Evolutionary conservation across 2,113 vertebrate genomes (phyloP).

Genomic region (Cyanoramphus novaezelandiae): DNA sequence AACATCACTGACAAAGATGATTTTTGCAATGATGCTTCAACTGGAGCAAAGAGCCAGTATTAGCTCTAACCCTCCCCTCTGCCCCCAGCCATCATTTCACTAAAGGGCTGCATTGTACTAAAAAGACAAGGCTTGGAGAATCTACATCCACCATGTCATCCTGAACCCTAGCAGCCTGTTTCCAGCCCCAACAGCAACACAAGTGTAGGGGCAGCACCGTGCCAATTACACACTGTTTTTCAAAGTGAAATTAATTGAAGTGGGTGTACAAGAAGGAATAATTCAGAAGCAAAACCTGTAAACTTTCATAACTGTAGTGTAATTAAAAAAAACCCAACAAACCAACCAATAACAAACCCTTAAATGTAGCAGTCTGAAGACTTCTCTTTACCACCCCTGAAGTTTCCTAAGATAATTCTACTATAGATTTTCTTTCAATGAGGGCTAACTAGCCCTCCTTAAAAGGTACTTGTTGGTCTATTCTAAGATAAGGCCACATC

Average conservation of each 20-base stretch:
- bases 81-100: background rate
- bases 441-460: background rate
- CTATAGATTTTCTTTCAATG: background rate
- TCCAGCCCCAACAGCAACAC: background rate
- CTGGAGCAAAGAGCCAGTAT: background rate
- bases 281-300: constrained; percentile 42
- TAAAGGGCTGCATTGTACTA: background rate
- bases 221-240: background rate
- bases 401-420: constrained; percentile 9
- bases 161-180: background rate
- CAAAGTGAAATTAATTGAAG: background rate
- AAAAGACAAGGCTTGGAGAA: background rate
- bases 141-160: background rate
- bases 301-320: constrained; percentile 77
- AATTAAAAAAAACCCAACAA: background rate
- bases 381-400: background rate
- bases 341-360: background rate
- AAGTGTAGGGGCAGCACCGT: background rate
- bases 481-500: constrained; percentile 66
- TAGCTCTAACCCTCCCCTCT: background rate
- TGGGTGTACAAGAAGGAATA: background rate
- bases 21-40: background rate
- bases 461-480: constrained; percentile 54
- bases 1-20: background rate
- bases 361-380: background rate